A percentile compares a stretch with the other conserved stretches of the same genome.
phyloP scores from a whole-genome alignment of 2,113 vertebrate species.

The Oncorhynchus mykiss region DNA sequence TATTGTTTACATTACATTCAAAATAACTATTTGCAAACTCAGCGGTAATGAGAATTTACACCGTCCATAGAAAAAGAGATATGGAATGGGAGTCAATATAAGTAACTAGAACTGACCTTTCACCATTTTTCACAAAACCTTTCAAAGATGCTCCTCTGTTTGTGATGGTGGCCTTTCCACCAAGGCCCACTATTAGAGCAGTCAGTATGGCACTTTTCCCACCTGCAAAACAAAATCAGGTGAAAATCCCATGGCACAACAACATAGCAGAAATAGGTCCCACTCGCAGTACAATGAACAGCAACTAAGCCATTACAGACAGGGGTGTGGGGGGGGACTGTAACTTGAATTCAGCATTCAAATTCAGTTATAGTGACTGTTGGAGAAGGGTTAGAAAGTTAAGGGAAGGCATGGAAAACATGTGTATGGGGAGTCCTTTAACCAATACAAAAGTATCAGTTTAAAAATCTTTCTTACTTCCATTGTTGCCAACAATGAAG shows the following conservation, averaged over 20 bases:
- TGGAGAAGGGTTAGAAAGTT: background rate
- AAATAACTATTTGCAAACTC: no score
- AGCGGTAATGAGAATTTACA: no score
- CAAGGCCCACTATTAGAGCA: constrained; percentile 89
- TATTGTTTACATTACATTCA: no score
- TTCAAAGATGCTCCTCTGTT: constrained; percentile 88
- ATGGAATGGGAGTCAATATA: background rate
- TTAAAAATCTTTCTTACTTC: constrained; percentile 78
- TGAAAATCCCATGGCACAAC: background rate
- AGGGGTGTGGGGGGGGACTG: no score
- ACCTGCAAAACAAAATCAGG: constrained; percentile 61
- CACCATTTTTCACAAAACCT: constrained; percentile 86
- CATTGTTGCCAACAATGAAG: constrained; percentile 90
- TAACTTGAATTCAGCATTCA: no score
- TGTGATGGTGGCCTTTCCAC: constrained; percentile 87
- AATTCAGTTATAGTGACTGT: background rate
- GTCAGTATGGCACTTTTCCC: constrained; percentile 92
- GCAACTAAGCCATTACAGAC: no score
- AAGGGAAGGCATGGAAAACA: background rate
- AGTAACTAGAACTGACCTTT: constrained; percentile 75
- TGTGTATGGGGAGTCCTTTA: background rate
- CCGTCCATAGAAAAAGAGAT: no score
- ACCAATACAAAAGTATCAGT: background rate
- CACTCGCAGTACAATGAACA: no score
- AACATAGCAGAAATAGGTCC: no score